phyloP scores from a whole-genome alignment of 35 echinoderm and acorn worm species.

The Holothuria glaberrima region DNA sequence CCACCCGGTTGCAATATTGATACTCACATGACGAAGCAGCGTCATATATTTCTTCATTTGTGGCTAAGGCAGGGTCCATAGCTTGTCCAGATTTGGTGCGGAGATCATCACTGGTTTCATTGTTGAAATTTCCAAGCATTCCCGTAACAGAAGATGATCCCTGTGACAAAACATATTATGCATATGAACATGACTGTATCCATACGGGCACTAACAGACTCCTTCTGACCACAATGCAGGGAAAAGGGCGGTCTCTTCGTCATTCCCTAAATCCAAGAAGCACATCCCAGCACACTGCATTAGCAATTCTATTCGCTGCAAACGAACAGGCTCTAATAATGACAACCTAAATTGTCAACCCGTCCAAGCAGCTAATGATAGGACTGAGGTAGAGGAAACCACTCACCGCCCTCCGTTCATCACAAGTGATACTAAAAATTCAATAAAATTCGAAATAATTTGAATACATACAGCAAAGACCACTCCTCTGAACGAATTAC shows the following conservation, averaged over 20 bases:
- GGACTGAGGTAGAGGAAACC: too few relatives aligned
- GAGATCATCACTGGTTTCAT: constrained; percentile 34
- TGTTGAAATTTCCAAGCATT: constrained; percentile 51
- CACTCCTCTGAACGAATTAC: too few relatives aligned
- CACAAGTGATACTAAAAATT: too few relatives aligned
- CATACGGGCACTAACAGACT: not conserved
- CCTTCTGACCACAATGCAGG: not conserved
- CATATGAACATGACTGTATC: not conserved
- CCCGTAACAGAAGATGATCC: not conserved
- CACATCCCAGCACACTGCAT: not conserved
- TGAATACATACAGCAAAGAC: too few relatives aligned
- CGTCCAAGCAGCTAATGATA: too few relatives aligned
- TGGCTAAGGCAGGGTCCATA: not conserved
- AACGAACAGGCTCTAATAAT: not conserved
- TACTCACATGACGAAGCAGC: constrained; percentile 31
- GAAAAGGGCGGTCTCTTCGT: not conserved
- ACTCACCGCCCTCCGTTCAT: too few relatives aligned
- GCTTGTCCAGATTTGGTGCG: not conserved
- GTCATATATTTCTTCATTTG: constrained; percentile 24
- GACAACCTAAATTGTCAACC: not conserved
- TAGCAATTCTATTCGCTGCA: not conserved
- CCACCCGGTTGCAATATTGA: too few relatives aligned
- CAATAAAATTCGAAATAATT: too few relatives aligned
- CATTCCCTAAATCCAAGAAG: not conserved
- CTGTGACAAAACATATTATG: not conserved